Percentiles rank a stretch among this genome's conserved stretches.
Evolutionary conservation across 2,797 vertebrate species (phyloP).

Genomic region (Leontopithecus rosalia): DNA sequence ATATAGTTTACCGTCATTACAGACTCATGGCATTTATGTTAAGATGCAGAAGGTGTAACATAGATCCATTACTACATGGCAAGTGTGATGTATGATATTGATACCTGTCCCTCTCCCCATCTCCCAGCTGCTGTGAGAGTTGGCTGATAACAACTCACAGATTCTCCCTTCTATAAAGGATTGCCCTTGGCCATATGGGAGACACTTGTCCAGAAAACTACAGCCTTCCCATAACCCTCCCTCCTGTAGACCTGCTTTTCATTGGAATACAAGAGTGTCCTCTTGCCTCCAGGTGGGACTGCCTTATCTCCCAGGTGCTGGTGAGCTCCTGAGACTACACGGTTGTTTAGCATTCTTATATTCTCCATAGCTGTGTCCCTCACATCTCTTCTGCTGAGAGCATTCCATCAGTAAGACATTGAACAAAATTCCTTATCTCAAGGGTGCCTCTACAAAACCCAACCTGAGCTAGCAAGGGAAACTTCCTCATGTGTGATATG

Average conservation of each 20-base stretch:
- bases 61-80: not conserved
- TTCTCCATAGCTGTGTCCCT: not conserved
- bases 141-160: not conserved
- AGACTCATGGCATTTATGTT: not conserved
- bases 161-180: not conserved
- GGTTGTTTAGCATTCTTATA: not conserved
- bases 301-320: not conserved
- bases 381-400: not conserved
- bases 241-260: not conserved
- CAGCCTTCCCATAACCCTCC: not conserved
- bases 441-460: not conserved
- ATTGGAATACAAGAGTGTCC: not conserved
- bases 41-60: not conserved
- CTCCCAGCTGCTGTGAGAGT: not conserved
- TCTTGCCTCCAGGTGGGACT: not conserved
- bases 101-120: fast-evolving
- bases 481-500: not conserved
- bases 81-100: not conserved
- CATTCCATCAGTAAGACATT: not conserved
- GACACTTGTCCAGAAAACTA: not conserved
- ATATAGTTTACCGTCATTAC: not conserved
- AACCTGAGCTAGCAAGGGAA: not conserved
- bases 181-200: not conserved
- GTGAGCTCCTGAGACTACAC: not conserved
- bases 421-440: not conserved